Percentiles rank a stretch among this genome's conserved stretches.
These are phyloP conservation scores for Helogale parvula DNA, from an alignment of 2,113 vertebrate genomes.

Conservation along the genomic window DNA sequence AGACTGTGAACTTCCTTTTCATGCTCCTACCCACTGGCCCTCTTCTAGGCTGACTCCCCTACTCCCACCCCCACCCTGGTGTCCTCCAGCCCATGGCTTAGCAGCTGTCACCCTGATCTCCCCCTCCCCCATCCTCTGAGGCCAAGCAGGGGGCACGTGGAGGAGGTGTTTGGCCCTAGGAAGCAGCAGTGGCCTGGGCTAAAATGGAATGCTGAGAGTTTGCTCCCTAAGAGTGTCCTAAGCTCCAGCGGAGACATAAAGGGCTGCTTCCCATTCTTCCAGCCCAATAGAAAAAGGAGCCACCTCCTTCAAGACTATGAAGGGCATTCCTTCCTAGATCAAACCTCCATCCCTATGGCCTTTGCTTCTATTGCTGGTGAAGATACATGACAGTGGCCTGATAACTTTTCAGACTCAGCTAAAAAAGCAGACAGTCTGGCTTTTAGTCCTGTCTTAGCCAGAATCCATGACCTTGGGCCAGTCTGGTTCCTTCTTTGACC, in stretches of 20 bases:
- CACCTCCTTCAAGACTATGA: not conserved
- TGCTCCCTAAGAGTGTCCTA: not conserved
- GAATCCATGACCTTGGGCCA: not conserved
- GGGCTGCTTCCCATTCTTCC: not conserved
- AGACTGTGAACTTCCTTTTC: constrained; percentile 68
- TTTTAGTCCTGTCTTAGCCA: not conserved
- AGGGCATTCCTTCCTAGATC: not conserved
- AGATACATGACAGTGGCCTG: not conserved
- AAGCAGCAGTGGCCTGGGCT: not conserved
- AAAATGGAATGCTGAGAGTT: not conserved
- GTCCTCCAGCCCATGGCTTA: constrained; percentile 48
- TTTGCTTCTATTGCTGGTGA: not conserved
- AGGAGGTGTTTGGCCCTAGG: constrained; percentile 50
- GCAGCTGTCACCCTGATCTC: constrained; percentile 71
- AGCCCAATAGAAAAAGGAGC: not conserved
- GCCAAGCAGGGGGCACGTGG: constrained; percentile 66
- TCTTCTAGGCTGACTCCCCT: constrained; percentile 44
- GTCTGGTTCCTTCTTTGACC: not conserved
- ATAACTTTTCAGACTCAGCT: not conserved
- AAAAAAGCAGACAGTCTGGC: not conserved
- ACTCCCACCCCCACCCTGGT: constrained; percentile 38
- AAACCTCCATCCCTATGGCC: not conserved
- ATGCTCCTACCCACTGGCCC: constrained; percentile 40
- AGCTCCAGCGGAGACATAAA: not conserved
- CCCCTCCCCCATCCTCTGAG: constrained; percentile 43